phyloP scores from a whole-genome alignment of 2,888 invertebrate genomes.

The Scaptomyza flava region DNA sequence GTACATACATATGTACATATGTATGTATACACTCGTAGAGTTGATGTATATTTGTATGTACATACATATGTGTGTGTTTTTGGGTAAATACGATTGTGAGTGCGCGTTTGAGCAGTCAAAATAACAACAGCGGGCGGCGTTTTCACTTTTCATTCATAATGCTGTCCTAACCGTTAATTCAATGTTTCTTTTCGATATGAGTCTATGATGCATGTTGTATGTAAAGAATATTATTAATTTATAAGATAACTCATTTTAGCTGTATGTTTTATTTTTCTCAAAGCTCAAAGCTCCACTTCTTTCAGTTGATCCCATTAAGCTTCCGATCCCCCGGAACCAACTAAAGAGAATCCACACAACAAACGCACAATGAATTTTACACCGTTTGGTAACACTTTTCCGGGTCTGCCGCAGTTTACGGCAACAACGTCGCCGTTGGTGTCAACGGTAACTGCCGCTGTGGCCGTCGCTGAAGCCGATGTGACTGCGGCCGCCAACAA shows the following conservation, averaged over 20 bases:
- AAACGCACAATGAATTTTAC: slow-evolving; percentile 91
- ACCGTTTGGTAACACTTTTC: slow-evolving; percentile 92
- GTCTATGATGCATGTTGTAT: neutral
- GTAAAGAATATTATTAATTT: neutral
- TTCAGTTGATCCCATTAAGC: slow-evolving; percentile 28
- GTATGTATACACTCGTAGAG: slow-evolving; percentile 14
- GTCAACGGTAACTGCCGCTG: slow-evolving; percentile 86
- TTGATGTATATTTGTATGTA: neutral
- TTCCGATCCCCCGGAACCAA: slow-evolving; percentile 8
- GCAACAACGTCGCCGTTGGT: slow-evolving; percentile 85
- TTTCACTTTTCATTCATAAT: slow-evolving; percentile 69
- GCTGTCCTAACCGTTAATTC: slow-evolving; percentile 45
- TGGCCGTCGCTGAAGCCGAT: slow-evolving; percentile 86
- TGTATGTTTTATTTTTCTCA: neutral
- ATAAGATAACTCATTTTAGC: neutral
- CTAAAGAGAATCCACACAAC: slow-evolving; percentile 25
- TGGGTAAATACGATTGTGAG: slow-evolving; percentile 18
- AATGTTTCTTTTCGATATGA: neutral
- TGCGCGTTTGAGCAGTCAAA: slow-evolving; percentile 57
- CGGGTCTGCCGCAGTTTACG: slow-evolving; percentile 93
- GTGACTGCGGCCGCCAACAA: slow-evolving; percentile 73
- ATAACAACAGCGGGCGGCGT: slow-evolving; percentile 63
- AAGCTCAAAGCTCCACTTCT: neutral
- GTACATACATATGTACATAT: slow-evolving; percentile 5
- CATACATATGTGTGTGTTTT: slow-evolving; percentile 3